Evolutionary conservation across 2,888 invertebrate species (phyloP).

Genomic region (Drosophila picticornis): DNA sequence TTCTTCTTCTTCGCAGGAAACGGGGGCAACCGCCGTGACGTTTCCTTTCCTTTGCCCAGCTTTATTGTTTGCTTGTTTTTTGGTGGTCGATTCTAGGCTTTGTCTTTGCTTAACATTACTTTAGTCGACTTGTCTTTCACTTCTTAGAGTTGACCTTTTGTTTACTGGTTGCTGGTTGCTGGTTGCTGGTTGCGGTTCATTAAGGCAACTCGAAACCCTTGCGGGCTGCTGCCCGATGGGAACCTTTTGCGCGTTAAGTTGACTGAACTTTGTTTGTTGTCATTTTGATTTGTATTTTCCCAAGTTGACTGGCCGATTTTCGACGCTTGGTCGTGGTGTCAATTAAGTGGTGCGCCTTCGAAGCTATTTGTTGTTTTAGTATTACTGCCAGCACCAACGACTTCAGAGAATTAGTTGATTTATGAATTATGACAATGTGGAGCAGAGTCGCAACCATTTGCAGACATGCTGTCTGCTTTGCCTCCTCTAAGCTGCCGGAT

Average conservation of each 20-base stretch:
- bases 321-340: conserved; percentile 28
- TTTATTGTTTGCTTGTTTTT: conserved; percentile 55
- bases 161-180: conserved; percentile 23
- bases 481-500: conserved; percentile 78
- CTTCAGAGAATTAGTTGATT: conserved; percentile 80
- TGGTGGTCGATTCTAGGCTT: conserved; percentile 45
- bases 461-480: conserved; percentile 63
- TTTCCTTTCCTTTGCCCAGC: conserved; percentile 65
- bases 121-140: conserved; percentile 44
- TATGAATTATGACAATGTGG: conserved; percentile 81
- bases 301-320: conserved; percentile 15
- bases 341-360: conserved; percentile 53
- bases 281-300: conserved; percentile 24
- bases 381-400: conserved; percentile 54
- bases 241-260: conserved; percentile 45
- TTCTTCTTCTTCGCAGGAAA: conserved; percentile 61
- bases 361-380: conserved; percentile 65
- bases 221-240: conserved; percentile 39
- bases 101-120: conserved; percentile 40
- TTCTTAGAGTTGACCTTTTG: conserved; percentile 72
- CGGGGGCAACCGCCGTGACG: conserved; percentile 78
- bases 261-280: conserved; percentile 29
- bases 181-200: conserved; percentile 70
- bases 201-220: conserved; percentile 77
- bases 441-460: conserved; percentile 37